Base-by-base conservation (phyloP, 2,113 vertebrate species). In the Anolis sagrei region DNA sequence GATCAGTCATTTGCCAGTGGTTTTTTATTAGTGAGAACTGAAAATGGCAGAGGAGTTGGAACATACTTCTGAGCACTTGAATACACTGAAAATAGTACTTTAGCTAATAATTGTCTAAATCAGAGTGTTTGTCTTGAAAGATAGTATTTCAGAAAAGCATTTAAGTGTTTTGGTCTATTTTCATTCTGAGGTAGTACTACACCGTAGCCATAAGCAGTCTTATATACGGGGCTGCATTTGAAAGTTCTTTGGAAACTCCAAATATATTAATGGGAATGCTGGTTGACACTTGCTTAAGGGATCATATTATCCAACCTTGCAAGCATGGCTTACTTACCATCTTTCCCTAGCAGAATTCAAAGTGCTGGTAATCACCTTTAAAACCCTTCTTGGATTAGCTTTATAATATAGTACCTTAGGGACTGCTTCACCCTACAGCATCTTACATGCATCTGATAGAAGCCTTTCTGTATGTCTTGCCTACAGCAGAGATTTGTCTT, bases 1-100 rank as follows among this genome's bases (percentile, higher is more conserved):
- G 78, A 49, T 84, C 88, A 85, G 61, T 81, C 79, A 74, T 86
- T 78, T 89, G 88, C 75, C 89, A 48, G 14, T 91, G 11, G 0
- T 49, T 86, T 89, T 85, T 68, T 87, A 7, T 66, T 84, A 54
- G 36, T 54, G 2, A 77, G 68, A 83, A 21, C 44, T 64, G 84
- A 82, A 48, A 68, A 61, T 48, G 23, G 23, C 19, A 73, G 62
- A 44, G 39, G 23, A 86, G 68, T 80, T 89, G 82, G 1, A 6
- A 61, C 54, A 39, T 84, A 29, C 74, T 81, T 36, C 49, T 36
- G 76, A 83, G 36, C 7, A 68, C 58, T 61, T 78, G 79, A 87
- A 48, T 70, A 29, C 64, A 61, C 29, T 51, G 87, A 86, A 70
- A 77, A n/a, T 16, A 61, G 14, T n/a, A 34, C 76, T 0, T 0